Evolutionary conservation across 2,113 vertebrate species (phyloP), one percentile per base, ranked within the genome.

Genomic region (Vireo altiloquus): DNA sequence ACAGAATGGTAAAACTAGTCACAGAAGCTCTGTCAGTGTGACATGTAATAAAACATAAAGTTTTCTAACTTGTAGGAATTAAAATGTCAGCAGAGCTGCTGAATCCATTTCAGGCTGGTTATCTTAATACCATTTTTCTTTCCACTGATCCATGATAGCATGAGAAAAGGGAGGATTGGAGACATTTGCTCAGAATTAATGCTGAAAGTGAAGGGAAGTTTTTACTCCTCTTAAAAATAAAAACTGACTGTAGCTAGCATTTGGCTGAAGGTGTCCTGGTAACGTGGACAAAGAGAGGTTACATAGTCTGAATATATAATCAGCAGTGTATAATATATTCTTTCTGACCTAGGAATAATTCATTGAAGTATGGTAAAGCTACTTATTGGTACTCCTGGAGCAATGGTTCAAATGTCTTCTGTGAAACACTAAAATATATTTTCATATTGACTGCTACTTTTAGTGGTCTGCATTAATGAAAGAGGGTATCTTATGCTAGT

Each of bases 161-260:
- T 47, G 59, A 69, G 65, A 69, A 91, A 94, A 33, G 33, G 49
- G 28, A 88, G 31, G 16, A 80, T 9, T 50, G 30, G 23, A 76
- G 66, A 80, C 39, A 77, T 91, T 91, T 85, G 13, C 59, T 79
- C 42, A 86, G 28, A 72, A 77, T 91, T 66, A 82, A 57, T 87
- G 77, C n/a, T 85, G 40, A 81, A 82, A 44, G 61, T 65, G 24
- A 84, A 80, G 39, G 42, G 40, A 80, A 66, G 13, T 49, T 92
- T 92, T 82, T 61, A 50, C n/a, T 95, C 30, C 18, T 87, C 85
- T 94, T 76, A 69, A 35, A 76, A 93, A 79, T 72, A 69, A 89
- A 92, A 89, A 82, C 61, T 49, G 0, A 27, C 39, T 44, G 20
- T 30, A 63, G 66, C 39, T 25, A 82, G 50, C 16, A 53, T 89